Base-by-base conservation (phyloP, 2,888 invertebrate species). In the Blastobasis lacticolella region DNA sequence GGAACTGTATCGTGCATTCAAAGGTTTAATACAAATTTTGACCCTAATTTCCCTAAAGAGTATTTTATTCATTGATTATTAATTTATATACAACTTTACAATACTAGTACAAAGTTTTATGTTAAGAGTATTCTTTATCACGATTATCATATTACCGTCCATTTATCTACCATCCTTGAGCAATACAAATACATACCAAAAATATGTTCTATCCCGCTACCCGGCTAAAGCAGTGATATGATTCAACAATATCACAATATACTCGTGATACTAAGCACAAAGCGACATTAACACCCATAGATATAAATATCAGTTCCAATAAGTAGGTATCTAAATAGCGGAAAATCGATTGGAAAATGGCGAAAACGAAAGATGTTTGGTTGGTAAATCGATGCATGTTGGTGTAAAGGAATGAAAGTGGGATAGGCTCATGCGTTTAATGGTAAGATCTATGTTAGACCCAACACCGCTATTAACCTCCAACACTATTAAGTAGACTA, bases 1-100 rank as follows among this genome's bases (percentile, higher is more conserved):
- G 88, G 88, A 88, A 87, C 88, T 87, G 84, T 80, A 79, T 87
- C 88, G 88, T 87, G 88, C 88, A 78, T 81, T 75, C 71, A 78
- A 76, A 73, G 75, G 72, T 76, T 78, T 73, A 71, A 75, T 86
- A 79, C 75, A 79, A 75, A 82, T 81, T 85, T 83, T 74, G 81
- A 83, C 70, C 69, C 75, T 73, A 73, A 69, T 62, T 69, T 62
- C 59, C 59, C 63, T 67, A 69, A 59, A 62, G 65, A 63, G 53
- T 55, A 61, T 42, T 63, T 66, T 65, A 62, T 66, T 70, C 68
- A 62, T 71, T 69, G 62, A 67, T 73, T 69, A 66, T 67, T 67
- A 61, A 71, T 71, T 68, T 75, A 76, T 78, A 59, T 76, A 74
- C 68, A 75, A 75, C 58, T 61, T 67, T 50, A 59, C 40, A 42